Conservation (phyloP, 64 coral and sea anemone genomes). For the Pocillopora verrucosa region DNA sequence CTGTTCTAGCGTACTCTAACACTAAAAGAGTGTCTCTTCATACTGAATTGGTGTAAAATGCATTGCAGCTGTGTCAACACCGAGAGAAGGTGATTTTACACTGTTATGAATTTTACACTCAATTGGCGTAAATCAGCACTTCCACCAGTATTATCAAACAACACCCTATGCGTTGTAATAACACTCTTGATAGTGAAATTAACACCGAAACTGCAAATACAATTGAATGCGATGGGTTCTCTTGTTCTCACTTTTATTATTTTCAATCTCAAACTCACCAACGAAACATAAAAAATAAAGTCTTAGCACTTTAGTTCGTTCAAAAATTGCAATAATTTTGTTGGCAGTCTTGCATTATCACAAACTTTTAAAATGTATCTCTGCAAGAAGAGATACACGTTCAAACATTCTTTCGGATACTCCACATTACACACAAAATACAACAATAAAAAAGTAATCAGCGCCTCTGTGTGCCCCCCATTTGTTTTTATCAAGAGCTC, state of each 20-base stretch:
- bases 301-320: background rate
- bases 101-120: background rate
- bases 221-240: background rate
- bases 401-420: background rate
- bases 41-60: background rate
- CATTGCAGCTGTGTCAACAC: background rate
- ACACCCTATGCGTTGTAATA: background rate
- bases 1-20: too few relatives aligned
- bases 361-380: too few relatives aligned
- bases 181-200: background rate
- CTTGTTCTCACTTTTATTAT: background rate
- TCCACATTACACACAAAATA: background rate
- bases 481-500: background rate
- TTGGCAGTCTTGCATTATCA: background rate
- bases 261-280: background rate
- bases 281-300: background rate
- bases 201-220: background rate
- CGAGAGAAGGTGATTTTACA: background rate
- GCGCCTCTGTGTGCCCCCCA: background rate
- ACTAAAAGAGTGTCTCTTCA: background rate
- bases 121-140: background rate
- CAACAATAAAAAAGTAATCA: background rate
- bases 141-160: background rate
- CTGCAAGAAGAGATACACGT: background rate
- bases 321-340: background rate